phyloP scores from a whole-genome alignment of 1,140 invertebrate species.

The Maconellicoccus hirsutus region DNA sequence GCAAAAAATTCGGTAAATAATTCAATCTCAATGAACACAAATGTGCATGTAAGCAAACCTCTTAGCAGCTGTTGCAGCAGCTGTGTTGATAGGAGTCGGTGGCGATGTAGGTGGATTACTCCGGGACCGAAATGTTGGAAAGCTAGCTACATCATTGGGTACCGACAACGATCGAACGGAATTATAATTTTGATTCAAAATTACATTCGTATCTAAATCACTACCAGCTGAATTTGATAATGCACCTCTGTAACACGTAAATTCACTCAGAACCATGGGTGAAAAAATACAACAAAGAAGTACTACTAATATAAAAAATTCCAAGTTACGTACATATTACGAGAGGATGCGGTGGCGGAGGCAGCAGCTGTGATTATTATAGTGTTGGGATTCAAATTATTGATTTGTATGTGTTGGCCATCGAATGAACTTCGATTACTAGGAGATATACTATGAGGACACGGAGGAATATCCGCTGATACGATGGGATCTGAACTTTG shows the following conservation, averaged over 20 bases:
- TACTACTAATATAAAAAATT: too few relatives aligned
- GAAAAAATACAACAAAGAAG: too few relatives aligned
- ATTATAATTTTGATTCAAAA: neutral
- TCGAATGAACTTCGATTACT: slow-evolving; percentile 12
- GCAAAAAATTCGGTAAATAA: neutral
- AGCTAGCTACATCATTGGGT: slow-evolving; percentile 24
- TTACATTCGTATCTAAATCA: too few relatives aligned
- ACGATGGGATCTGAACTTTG: neutral
- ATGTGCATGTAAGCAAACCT: neutral
- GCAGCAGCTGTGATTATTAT: neutral
- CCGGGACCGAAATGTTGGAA: slow-evolving; percentile 18
- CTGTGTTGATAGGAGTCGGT: neutral
- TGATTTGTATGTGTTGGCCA: neutral
- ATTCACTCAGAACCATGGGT: too few relatives aligned
- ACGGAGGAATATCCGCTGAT: neutral
- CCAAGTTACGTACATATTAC: too few relatives aligned
- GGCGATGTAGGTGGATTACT: slow-evolving; percentile 7
- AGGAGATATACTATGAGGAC: slow-evolving; percentile 12
- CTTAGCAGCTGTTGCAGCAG: neutral
- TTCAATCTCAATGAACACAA: neutral
- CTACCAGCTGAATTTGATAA: too few relatives aligned
- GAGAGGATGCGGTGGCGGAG: too few relatives aligned
- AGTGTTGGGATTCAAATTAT: neutral
- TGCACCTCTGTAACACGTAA: too few relatives aligned
- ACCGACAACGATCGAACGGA: slow-evolving; percentile 24